Conservation (phyloP, 1,140 invertebrate species). For the Lucilia sericata region DNA sequence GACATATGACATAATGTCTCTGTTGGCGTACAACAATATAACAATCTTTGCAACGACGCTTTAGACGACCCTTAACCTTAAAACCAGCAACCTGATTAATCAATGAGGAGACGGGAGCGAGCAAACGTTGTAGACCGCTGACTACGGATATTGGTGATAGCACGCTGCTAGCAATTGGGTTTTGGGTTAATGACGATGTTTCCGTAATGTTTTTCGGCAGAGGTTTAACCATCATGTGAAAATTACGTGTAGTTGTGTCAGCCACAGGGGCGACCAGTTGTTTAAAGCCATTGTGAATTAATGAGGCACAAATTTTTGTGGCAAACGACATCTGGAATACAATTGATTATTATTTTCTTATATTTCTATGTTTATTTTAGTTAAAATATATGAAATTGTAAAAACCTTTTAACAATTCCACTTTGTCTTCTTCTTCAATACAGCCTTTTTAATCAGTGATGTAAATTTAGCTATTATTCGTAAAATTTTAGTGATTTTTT, state of each 20-base stretch:
- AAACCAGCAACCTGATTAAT: constrained; percentile 63
- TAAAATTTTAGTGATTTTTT: no score
- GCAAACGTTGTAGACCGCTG: constrained; percentile 42
- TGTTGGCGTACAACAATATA: constrained; percentile 78
- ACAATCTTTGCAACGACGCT: constrained; percentile 80
- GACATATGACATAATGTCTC: constrained; percentile 79
- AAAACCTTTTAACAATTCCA: no score
- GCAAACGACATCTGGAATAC: constrained; percentile 55
- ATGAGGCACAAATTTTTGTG: constrained; percentile 48
- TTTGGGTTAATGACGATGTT: neutral
- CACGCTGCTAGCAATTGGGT: constrained; percentile 22
- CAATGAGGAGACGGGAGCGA: constrained; percentile 53
- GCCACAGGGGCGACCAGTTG: neutral
- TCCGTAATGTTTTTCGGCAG: neutral
- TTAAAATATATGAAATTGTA: no score
- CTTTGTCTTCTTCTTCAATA: no score
- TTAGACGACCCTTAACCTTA: constrained; percentile 71
- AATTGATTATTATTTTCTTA: neutral
- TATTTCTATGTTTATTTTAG: no score
- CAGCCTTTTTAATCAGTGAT: no score
- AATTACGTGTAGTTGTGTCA: constrained; percentile 47
- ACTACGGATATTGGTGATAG: neutral
- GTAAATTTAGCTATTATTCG: no score
- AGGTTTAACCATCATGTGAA: constrained; percentile 52
- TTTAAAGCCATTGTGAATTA: neutral